A percentile compares a stretch with the other conserved stretches of the same genome.
These are phyloP conservation scores for Aselliscus stoliczkanus DNA, from an alignment of 2,797 vertebrate genomes.

Conservation along the genomic window DNA sequence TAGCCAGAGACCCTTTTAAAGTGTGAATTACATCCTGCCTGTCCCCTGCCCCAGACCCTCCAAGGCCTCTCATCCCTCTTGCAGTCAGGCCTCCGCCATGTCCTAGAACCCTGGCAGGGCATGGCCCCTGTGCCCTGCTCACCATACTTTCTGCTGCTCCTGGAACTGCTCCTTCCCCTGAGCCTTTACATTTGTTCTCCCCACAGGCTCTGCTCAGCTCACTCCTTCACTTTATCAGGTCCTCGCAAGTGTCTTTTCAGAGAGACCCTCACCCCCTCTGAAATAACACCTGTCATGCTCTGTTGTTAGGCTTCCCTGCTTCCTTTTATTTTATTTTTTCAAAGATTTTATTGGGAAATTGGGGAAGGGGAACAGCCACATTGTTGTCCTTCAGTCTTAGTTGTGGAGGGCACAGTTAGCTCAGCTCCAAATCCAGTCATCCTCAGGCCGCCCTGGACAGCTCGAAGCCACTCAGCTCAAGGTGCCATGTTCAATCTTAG, in stretches of 20 bases:
- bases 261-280: background rate
- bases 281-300: background rate
- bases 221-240: background rate
- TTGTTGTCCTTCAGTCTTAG: too few relatives aligned
- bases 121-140: too few relatives aligned
- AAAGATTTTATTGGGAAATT: too few relatives aligned
- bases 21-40: background rate
- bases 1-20: background rate
- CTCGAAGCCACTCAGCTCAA: too few relatives aligned
- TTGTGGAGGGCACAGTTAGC: too few relatives aligned
- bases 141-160: background rate
- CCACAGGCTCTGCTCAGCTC: background rate
- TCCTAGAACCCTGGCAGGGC: background rate
- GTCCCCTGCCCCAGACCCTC: background rate
- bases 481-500: too few relatives aligned
- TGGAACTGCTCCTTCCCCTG: background rate
- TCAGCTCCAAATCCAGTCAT: too few relatives aligned
- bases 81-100: background rate
- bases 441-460: too few relatives aligned
- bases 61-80: accelerated
- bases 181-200: background rate
- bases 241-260: background rate
- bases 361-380: too few relatives aligned
- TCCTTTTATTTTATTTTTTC: too few relatives aligned
- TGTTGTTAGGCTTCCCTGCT: background rate